Conservation (phyloP, 2,888 invertebrate species). For the Melinaea marsaeus region DNA sequence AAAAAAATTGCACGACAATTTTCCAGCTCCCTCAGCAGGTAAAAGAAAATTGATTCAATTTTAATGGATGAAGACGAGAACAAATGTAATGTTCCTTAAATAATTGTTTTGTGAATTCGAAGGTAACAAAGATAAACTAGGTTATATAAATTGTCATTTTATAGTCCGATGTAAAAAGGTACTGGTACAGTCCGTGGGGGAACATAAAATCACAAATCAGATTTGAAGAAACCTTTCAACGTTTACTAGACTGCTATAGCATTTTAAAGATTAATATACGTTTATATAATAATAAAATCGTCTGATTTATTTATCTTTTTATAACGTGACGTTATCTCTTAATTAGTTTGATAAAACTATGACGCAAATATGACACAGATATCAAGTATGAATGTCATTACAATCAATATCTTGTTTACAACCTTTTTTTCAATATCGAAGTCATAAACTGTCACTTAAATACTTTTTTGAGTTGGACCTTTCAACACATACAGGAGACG, state of each 20-base stretch:
- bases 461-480: too few relatives aligned
- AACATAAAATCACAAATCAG: too few relatives aligned
- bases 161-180: too few relatives aligned
- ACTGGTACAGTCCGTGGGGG: too few relatives aligned
- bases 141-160: not conserved
- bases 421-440: too few relatives aligned
- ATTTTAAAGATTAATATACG: too few relatives aligned
- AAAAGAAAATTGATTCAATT: not conserved
- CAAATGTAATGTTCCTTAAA: slow-evolving; percentile 10
- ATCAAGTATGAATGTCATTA: slow-evolving; percentile 5
- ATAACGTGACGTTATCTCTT: slow-evolving; percentile 35
- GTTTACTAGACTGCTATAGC: too few relatives aligned
- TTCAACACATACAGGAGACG: too few relatives aligned
- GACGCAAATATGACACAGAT: slow-evolving; percentile 37
- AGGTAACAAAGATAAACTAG: slow-evolving; percentile 29
- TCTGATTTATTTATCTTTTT: slow-evolving; percentile 18
- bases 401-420: not conserved
- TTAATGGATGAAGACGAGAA: not conserved
- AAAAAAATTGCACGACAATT: slow-evolving; percentile 1
- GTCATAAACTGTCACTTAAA: too few relatives aligned
- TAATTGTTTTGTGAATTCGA: slow-evolving; percentile 21
- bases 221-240: too few relatives aligned
- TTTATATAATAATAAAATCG: not conserved
- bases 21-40: not conserved
- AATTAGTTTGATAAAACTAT: slow-evolving; percentile 44